A percentile compares a stretch with the other conserved stretches of the same genome.
Evolutionary conservation across 2,888 invertebrate genomes (phyloP).

Genomic region (Drosophila barbarae): DNA sequence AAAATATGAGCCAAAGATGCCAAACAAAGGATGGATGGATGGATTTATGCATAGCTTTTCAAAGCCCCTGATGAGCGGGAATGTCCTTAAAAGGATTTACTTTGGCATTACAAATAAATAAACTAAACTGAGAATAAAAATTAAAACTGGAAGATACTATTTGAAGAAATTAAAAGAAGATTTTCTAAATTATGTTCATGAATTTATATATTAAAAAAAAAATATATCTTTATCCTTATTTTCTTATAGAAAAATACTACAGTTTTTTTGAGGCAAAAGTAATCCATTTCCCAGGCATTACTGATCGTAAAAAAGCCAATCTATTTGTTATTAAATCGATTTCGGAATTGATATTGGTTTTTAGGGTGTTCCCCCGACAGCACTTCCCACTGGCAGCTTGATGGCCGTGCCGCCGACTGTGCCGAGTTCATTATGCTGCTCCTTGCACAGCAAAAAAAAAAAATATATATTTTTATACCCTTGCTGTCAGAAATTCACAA

Average conservation of each 20-base stretch:
- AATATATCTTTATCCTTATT: not conserved
- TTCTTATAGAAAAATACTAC: not conserved
- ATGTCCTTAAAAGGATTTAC: not conserved
- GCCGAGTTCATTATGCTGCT: constrained; percentile 21
- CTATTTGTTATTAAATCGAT: constrained; percentile 18
- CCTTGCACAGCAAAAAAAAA: not conserved
- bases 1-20: constrained; percentile 13
- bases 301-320: constrained; percentile 14
- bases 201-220: too few relatives aligned
- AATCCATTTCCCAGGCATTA: constrained; percentile 1
- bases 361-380: constrained; percentile 29
- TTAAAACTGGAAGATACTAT: too few relatives aligned
- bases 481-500: too few relatives aligned
- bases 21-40: not conserved
- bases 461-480: too few relatives aligned
- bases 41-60: not conserved
- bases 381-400: constrained; percentile 30
- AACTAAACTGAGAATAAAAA: too few relatives aligned
- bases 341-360: constrained; percentile 27
- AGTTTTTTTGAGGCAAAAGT: not conserved
- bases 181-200: too few relatives aligned
- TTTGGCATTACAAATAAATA: too few relatives aligned
- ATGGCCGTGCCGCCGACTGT: constrained; percentile 25
- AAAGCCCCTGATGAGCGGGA: not conserved
- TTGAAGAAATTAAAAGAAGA: too few relatives aligned